Evolutionary conservation across 2,888 invertebrate species (phyloP).

Genomic region (Pardosa pseudoannulata): DNA sequence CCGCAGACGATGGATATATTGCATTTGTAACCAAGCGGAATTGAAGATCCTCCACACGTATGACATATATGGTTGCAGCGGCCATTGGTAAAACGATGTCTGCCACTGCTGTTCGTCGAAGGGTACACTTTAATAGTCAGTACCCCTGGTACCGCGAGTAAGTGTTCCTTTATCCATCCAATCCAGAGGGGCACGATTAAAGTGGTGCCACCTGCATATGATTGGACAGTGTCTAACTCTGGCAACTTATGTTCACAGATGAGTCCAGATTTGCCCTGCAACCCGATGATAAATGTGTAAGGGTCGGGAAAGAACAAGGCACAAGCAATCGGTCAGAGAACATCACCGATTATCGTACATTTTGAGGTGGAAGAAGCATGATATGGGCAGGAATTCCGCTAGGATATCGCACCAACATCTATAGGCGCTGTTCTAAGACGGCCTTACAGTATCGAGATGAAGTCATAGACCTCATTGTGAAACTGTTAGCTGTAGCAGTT

Average conservation of each 20-base stretch:
- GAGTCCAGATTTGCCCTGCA: constrained; percentile 5
- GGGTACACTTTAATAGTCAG: constrained; percentile 4
- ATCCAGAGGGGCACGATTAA: no score
- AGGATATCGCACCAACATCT: constrained; percentile 2
- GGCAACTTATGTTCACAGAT: constrained; percentile 15
- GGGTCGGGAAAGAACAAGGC: background rate
- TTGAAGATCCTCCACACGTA: background rate
- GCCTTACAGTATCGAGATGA: background rate
- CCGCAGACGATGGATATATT: constrained; percentile 6
- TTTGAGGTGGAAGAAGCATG: constrained; percentile 1
- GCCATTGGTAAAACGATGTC: no score
- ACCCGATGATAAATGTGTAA: constrained; percentile 5
- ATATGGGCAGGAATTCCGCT: constrained; percentile 20
- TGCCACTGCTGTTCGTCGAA: no score
- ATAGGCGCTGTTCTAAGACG: background rate
- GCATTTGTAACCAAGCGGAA: constrained; percentile 21
- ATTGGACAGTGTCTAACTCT: background rate
- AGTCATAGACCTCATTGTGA: no score
- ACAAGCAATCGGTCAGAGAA: constrained; percentile 20
- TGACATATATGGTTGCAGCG: no score
- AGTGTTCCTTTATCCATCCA: background rate
- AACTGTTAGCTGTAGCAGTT: background rate
- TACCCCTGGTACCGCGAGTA: background rate
- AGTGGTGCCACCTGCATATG: background rate
- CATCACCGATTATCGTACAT: constrained; percentile 15